Conservation (phyloP, 2,888 invertebrate genomes). For the Pomacea canaliculata region DNA sequence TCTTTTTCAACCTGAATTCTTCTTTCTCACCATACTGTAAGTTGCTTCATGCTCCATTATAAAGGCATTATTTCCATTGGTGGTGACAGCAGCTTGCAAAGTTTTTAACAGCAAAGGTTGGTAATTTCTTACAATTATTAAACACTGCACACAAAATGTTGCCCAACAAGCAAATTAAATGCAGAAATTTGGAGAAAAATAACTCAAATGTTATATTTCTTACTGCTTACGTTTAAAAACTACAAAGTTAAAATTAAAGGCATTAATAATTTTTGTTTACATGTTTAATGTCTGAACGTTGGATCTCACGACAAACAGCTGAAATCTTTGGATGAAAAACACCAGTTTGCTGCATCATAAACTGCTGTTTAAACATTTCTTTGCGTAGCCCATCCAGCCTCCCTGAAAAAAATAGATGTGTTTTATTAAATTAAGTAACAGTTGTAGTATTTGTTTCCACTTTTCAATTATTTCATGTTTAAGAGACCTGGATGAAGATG, state of each 20-base stretch:
- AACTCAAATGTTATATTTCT: too few species aligned
- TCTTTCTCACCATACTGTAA: background rate
- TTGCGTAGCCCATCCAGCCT: conserved; percentile 14
- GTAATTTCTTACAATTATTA: conserved; percentile 10
- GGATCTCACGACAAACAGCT: conserved; percentile 24
- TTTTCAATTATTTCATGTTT: too few species aligned
- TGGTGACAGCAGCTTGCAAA: conserved; percentile 7
- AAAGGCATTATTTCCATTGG: conserved; percentile 3
- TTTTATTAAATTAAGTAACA: too few species aligned
- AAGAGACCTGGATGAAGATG: too few species aligned
- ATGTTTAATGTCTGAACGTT: background rate
- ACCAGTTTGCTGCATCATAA: conserved; percentile 16
- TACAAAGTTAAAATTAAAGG: too few species aligned
- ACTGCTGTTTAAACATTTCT: conserved; percentile 20
- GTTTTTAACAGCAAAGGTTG: conserved; percentile 10
- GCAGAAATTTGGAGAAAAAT: background rate
- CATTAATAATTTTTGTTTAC: too few species aligned
- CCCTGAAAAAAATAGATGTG: background rate
- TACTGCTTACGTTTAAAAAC: too few species aligned
- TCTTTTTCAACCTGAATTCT: too few species aligned
- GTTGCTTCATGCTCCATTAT: background rate
- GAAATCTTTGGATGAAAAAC: conserved; percentile 22
- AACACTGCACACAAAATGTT: background rate
- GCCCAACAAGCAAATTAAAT: background rate
- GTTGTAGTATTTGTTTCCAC: too few species aligned